Evolutionary conservation across 1,140 invertebrate species (phyloP).

Genomic region (Rhynchophorus ferrugineus): DNA sequence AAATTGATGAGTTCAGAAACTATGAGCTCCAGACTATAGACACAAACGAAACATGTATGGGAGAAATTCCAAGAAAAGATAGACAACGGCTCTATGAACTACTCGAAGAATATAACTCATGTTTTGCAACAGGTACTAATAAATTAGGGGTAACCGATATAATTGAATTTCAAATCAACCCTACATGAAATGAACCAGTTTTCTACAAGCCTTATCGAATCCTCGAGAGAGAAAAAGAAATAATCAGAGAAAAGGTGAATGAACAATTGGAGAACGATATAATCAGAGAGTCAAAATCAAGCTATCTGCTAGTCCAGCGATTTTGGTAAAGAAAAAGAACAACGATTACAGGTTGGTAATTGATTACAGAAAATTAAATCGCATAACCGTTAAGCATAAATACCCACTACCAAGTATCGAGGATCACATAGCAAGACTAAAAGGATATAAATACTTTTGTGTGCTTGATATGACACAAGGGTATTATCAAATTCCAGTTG

Average conservation of each 20-base stretch:
- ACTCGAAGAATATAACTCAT: too few relatives aligned
- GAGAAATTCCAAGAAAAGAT: too few relatives aligned
- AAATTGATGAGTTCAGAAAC: too few relatives aligned
- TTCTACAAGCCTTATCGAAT: constrained; percentile 14
- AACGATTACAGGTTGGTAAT: background rate
- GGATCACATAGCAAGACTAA: constrained; percentile 35
- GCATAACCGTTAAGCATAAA: constrained; percentile 31
- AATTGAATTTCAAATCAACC: constrained; percentile 8
- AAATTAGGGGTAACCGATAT: constrained; percentile 7
- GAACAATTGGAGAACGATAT: constrained; percentile 13
- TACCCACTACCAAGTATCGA: constrained; percentile 41
- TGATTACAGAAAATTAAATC: constrained; percentile 45
- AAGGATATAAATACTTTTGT: constrained; percentile 26
- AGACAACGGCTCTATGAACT: too few relatives aligned
- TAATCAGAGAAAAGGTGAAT: constrained; percentile 11
- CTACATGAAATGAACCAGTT: constrained; percentile 7
- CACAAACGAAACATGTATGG: too few relatives aligned
- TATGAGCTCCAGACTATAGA: too few relatives aligned
- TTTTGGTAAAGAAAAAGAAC: constrained; percentile 32
- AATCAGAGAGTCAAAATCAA: constrained; percentile 29
- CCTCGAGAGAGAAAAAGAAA: constrained; percentile 10
- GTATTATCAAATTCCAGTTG: constrained; percentile 29
- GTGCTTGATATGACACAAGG: constrained; percentile 26
- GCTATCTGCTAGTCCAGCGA: constrained; percentile 35
- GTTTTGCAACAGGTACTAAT: constrained; percentile 2